Conservation (phyloP, 2,888 invertebrate genomes). For the Drosophila maculinotata region DNA sequence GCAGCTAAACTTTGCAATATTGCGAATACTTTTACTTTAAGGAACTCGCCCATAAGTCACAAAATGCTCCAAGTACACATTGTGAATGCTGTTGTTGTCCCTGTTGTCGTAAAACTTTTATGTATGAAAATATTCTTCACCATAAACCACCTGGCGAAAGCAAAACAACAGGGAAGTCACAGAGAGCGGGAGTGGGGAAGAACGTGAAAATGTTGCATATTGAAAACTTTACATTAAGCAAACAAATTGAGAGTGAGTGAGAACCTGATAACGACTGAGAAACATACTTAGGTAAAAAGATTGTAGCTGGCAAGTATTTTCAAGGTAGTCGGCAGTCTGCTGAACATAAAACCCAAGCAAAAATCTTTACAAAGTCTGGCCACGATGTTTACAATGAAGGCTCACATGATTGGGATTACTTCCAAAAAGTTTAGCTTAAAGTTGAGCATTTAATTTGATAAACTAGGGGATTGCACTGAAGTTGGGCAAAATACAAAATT, state of each 20-base stretch:
- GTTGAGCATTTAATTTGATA: not conserved
- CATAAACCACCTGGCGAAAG: constrained; percentile 70
- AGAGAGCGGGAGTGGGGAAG: not conserved
- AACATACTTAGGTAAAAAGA: constrained; percentile 29
- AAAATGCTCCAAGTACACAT: constrained; percentile 56
- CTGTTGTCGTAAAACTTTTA: constrained; percentile 72
- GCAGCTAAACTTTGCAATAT: constrained; percentile 45
- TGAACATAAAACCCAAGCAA: constrained; percentile 11
- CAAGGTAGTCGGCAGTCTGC: constrained; percentile 52
- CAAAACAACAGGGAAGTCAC: constrained; percentile 10
- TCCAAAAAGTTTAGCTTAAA: not conserved
- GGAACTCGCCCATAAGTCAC: constrained; percentile 56
- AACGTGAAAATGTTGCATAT: constrained; percentile 60
- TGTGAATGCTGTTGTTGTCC: constrained; percentile 34
- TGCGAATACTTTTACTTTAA: constrained; percentile 43
- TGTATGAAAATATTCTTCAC: constrained; percentile 71
- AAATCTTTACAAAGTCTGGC: constrained; percentile 29
- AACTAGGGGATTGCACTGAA: not conserved
- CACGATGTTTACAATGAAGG: constrained; percentile 9
- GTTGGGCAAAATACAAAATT: not conserved
- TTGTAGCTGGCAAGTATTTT: constrained; percentile 30
- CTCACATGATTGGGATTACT: constrained; percentile 7
- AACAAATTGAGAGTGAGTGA: constrained; percentile 50
- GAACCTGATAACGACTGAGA: constrained; percentile 54
- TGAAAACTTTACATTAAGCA: constrained; percentile 71